Evolutionary conservation across 1,140 invertebrate species (phyloP).

Genomic region (Listronotus bonariensis): DNA sequence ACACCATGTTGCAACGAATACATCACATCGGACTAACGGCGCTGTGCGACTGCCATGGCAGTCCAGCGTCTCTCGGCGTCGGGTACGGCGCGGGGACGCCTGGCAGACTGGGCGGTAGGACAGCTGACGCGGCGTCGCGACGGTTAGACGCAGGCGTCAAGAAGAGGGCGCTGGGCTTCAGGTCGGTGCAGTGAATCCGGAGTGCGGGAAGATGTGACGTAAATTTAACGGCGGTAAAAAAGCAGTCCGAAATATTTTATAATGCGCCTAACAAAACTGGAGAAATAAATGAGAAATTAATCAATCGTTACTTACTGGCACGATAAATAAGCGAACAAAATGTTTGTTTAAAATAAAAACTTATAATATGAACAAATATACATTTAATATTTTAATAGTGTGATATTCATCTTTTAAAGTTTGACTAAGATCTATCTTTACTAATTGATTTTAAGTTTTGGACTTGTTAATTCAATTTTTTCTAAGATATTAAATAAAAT

Average conservation of each 20-base stretch:
- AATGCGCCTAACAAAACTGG: background rate
- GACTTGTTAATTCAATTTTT: too few relatives aligned
- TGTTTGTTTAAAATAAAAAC: too few relatives aligned
- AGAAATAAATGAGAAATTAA: background rate
- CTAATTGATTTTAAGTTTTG: too few relatives aligned
- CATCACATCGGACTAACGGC: conserved; percentile 53
- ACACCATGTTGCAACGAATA: conserved; percentile 63
- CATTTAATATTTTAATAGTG: too few relatives aligned
- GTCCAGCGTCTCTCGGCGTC: conserved; percentile 46
- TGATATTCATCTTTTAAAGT: too few relatives aligned
- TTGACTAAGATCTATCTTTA: too few relatives aligned
- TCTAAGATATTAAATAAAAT: too few relatives aligned
- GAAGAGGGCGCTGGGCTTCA: background rate
- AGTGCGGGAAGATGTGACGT: background rate
- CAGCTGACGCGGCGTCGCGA: conserved; percentile 36
- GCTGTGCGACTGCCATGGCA: conserved; percentile 55
- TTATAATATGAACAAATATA: too few relatives aligned
- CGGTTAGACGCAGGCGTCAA: conserved; percentile 4
- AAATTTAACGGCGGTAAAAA: background rate
- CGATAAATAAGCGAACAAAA: too few relatives aligned
- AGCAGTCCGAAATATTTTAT: background rate
- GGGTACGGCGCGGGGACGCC: conserved; percentile 50
- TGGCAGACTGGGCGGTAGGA: conserved; percentile 25
- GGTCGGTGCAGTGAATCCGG: conserved; percentile 1
- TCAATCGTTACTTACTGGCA: background rate